Evolutionary conservation across 2,888 invertebrate genomes (phyloP).

Genomic region (Amblyjoppa fuscipennis): DNA sequence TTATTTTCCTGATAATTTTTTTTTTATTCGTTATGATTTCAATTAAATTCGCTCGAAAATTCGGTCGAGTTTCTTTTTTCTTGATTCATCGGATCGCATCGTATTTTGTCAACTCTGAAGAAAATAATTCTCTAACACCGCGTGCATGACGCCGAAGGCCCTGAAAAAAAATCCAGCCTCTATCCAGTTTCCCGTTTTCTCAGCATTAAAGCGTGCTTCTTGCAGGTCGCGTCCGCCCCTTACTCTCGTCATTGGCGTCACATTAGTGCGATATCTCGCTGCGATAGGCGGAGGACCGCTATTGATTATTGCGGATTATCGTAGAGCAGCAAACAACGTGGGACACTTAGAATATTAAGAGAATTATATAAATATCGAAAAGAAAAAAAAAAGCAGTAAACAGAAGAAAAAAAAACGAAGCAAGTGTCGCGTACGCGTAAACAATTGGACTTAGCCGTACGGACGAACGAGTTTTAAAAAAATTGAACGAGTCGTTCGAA

Average conservation of each 20-base stretch:
- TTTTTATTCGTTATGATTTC: neutral
- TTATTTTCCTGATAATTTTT: neutral
- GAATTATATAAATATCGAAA: constrained; percentile 27
- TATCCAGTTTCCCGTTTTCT: constrained; percentile 71
- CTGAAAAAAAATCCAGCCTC: constrained; percentile 40
- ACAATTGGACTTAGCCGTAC: constrained; percentile 9
- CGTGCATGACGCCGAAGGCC: constrained; percentile 52
- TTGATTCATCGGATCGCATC: neutral
- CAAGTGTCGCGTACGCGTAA: neutral
- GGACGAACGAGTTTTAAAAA: constrained; percentile 1
- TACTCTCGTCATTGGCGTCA: constrained; percentile 66
- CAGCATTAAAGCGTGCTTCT: constrained; percentile 83
- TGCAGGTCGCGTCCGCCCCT: constrained; percentile 81
- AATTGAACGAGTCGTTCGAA: constrained; percentile 1
- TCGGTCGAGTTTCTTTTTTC: neutral
- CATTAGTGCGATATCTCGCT: constrained; percentile 56
- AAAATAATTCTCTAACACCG: neutral
- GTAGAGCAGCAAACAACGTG: constrained; percentile 66
- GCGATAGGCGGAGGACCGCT: constrained; percentile 58
- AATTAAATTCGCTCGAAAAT: constrained; percentile 3
- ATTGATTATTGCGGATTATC: constrained; percentile 66
- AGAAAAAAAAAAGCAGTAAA: constrained; percentile 10
- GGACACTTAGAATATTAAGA: constrained; percentile 54
- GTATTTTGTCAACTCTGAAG: neutral
- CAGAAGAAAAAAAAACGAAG: neutral